phyloP scores from a whole-genome alignment of 2,113 vertebrate genomes.

The Globicephala melas region DNA sequence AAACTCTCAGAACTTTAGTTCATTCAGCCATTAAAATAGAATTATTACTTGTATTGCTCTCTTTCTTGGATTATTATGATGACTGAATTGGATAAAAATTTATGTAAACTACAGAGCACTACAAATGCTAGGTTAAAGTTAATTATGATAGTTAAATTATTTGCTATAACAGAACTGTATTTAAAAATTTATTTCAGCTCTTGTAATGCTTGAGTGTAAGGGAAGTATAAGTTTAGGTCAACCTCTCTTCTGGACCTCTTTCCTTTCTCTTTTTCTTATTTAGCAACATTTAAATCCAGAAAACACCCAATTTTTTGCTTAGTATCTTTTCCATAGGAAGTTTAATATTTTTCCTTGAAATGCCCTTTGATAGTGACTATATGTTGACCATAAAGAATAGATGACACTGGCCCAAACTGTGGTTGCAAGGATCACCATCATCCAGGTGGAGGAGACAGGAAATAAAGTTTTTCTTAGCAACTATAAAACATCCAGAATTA shows the following conservation, averaged over 20 bases:
- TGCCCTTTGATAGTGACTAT: neutral
- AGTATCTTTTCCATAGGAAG: neutral
- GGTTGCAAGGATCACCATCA: neutral
- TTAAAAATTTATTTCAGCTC: neutral
- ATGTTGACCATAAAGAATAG: neutral
- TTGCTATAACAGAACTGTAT: neutral
- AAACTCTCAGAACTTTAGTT: neutral
- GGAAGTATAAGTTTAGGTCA: neutral
- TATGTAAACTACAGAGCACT: neutral
- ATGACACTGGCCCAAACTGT: neutral
- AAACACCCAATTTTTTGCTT: neutral
- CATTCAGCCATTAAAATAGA: neutral
- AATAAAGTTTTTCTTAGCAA: slow-evolving; percentile 10
- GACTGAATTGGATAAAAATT: slow-evolving; percentile 23
- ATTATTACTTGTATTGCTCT: neutral
- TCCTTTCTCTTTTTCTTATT: neutral
- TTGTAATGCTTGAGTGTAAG: neutral
- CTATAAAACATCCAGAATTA: slow-evolving; percentile 17
- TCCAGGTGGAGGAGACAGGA: slow-evolving; percentile 32
- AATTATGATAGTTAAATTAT: neutral
- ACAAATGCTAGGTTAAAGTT: neutral
- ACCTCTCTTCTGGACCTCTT: neutral
- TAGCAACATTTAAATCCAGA: neutral
- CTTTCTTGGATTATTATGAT: neutral
- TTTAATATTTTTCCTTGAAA: neutral